Evolutionary conservation across 2,888 invertebrate genomes (phyloP).

Genomic region (Danaus chrysippus): DNA sequence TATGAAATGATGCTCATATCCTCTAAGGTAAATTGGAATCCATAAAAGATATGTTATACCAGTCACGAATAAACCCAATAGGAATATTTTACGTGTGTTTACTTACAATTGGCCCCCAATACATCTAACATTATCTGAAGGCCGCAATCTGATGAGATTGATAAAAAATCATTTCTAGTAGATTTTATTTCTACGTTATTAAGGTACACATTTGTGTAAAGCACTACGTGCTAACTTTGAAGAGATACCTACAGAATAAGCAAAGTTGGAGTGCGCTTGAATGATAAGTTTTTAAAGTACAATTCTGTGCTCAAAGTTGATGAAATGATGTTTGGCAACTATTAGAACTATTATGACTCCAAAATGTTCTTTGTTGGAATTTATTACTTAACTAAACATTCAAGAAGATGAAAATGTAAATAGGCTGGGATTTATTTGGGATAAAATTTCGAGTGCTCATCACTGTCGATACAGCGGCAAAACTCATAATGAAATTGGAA

Average conservation of each 20-base stretch:
- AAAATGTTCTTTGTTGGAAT: constrained; percentile 3
- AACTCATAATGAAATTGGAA: no score
- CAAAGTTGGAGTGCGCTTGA: constrained; percentile 63
- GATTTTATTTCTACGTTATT: constrained; percentile 42
- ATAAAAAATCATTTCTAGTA: constrained; percentile 40
- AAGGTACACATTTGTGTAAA: constrained; percentile 72
- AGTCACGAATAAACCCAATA: constrained; percentile 35
- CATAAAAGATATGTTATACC: constrained; percentile 33
- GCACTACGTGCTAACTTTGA: constrained; percentile 67
- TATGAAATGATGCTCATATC: constrained; percentile 27
- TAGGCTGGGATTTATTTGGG: no score
- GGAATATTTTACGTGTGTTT: constrained; percentile 38
- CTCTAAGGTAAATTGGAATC: constrained; percentile 35
- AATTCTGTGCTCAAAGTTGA: constrained; percentile 52
- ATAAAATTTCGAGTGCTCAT: no score
- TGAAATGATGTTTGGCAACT: constrained; percentile 44
- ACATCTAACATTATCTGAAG: constrained; percentile 24
- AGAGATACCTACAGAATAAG: constrained; percentile 67
- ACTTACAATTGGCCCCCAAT: constrained; percentile 35
- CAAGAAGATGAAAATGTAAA: no score
- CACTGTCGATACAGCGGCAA: no score
- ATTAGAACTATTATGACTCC: constrained; percentile 10
- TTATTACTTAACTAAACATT: background rate
- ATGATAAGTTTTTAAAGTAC: constrained; percentile 65
- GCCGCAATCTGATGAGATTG: constrained; percentile 21